These are phyloP conservation scores for Reticulitermes lucifugus DNA, from an alignment of 2,888 invertebrate species.

Conservation along the genomic window DNA sequence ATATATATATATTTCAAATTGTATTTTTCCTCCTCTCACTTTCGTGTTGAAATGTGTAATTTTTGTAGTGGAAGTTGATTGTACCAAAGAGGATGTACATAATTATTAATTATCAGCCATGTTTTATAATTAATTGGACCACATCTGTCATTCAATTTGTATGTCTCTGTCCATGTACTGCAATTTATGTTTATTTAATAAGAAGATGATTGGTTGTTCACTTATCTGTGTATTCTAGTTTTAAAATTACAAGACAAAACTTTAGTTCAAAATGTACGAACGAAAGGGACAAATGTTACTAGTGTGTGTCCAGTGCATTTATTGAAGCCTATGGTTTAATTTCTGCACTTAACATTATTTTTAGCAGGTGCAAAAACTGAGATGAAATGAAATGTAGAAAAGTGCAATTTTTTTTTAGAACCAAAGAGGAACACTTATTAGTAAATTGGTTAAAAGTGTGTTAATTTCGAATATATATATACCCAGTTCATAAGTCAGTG, in stretches of 20 bases:
- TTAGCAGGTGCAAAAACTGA: not conserved
- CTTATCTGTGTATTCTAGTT: conserved; percentile 40
- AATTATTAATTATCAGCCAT: conserved; percentile 40
- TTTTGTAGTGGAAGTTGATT: conserved; percentile 51
- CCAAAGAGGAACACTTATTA: conserved; percentile 9
- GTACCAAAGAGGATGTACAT: conserved; percentile 52
- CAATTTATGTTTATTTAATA: conserved; percentile 35
- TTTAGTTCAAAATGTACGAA: conserved; percentile 16
- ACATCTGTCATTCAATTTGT: conserved; percentile 40
- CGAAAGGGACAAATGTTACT: not conserved
- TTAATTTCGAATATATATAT: not conserved
- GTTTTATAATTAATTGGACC: conserved; percentile 45
- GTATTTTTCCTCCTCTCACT: conserved; percentile 48
- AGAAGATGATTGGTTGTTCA: conserved; percentile 19
- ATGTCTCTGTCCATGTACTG: conserved; percentile 34
- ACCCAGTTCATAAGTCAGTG: too few relatives aligned
- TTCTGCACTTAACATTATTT: not conserved
- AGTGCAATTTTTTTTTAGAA: conserved; percentile 21
- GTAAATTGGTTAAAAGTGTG: not conserved
- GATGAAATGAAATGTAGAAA: not conserved
- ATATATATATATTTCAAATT: conserved; percentile 48
- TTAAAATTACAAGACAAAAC: conserved; percentile 16
- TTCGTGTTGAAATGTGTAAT: conserved; percentile 49
- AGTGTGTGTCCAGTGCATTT: conserved; percentile 28
- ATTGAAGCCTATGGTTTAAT: not conserved